These are phyloP conservation scores for Oedothorax gibbosus DNA, from an alignment of 1,140 invertebrate genomes.

Conservation along the genomic window DNA sequence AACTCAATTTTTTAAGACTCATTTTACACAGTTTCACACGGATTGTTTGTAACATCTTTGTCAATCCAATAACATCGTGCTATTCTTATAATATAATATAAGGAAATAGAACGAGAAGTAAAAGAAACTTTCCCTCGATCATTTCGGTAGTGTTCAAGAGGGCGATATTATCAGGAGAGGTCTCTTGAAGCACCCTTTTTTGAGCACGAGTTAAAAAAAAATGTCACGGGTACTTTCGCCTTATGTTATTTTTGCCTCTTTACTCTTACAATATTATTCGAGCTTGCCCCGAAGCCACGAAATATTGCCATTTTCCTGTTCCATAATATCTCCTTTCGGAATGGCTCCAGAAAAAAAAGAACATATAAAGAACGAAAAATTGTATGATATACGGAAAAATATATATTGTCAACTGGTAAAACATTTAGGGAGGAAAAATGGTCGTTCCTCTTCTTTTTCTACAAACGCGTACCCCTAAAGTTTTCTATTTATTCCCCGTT, in stretches of 20 bases:
- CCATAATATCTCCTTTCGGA: constrained; percentile 42
- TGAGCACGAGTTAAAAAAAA: constrained; percentile 1
- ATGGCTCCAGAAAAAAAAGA: constrained; percentile 12
- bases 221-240: background rate
- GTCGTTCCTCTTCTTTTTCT: background rate
- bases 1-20: too few relatives aligned
- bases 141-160: constrained; percentile 35
- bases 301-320: constrained; percentile 58
- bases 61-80: too few relatives aligned
- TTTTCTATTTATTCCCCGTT: constrained; percentile 41
- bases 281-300: constrained; percentile 28
- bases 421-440: constrained; percentile 9
- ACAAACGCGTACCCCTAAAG: background rate
- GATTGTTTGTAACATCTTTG: too few relatives aligned
- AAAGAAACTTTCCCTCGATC: constrained; percentile 25
- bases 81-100: constrained; percentile 22
- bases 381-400: background rate
- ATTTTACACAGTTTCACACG: too few relatives aligned
- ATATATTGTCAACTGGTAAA: constrained; percentile 52
- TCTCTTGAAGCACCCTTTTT: constrained; percentile 34
- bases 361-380: constrained; percentile 24
- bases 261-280: constrained; percentile 53
- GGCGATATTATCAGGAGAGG: constrained; percentile 51
- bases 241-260: constrained; percentile 40
- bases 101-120: background rate